Evolutionary conservation across 2,888 invertebrate species (phyloP).

Genomic region (Himalopsyche kuldschensis): DNA sequence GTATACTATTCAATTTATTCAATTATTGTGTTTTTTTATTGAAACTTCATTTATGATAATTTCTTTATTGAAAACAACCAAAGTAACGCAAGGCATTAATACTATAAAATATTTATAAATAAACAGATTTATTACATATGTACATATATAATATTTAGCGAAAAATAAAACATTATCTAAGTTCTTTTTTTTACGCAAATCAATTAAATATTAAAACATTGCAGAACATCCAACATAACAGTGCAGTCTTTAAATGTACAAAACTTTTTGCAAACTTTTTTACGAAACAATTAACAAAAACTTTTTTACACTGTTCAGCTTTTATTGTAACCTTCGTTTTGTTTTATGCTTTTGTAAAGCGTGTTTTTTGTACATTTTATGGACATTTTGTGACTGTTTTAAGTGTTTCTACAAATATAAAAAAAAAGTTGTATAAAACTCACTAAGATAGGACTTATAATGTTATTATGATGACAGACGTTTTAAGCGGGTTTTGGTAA

Average conservation of each 20-base stretch:
- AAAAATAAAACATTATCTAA: no score
- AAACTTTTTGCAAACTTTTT: background rate
- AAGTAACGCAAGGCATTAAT: no score
- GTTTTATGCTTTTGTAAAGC: background rate
- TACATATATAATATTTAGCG: no score
- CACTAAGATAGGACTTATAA: background rate
- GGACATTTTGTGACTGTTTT: background rate
- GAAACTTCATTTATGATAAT: no score
- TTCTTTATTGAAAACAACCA: no score
- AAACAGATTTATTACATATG: no score
- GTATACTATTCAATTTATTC: no score
- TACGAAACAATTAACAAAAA: background rate
- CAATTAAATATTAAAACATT: background rate
- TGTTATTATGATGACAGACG: background rate
- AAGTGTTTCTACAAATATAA: background rate
- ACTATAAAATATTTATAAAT: no score
- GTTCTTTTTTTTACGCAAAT: no score
- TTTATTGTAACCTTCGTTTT: background rate
- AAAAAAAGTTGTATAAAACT: background rate
- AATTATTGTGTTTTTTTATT: no score
- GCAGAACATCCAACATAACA: background rate
- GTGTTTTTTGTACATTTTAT: background rate
- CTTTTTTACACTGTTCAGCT: background rate
- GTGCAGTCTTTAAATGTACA: background rate
- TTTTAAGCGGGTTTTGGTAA: background rate